Base-by-base conservation (phyloP, 1,140 invertebrate genomes). In the Littorina saxatilis region DNA sequence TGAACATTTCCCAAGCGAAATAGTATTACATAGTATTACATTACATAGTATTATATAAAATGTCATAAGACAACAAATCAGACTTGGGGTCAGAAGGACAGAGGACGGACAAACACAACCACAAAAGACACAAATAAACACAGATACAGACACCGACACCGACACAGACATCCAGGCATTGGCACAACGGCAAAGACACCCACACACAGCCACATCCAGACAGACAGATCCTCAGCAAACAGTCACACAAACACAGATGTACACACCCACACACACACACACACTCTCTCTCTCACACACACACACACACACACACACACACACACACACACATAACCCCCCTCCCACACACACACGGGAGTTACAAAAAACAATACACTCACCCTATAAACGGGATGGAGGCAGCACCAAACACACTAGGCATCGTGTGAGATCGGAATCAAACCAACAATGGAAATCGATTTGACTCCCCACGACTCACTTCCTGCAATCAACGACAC, bases 361-460 rank as follows among this genome's bases (percentile, higher is more conserved):
- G 9, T 61, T 61, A 61, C 9, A 61, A 23, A 61, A 29, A 61
- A 61, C 27, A 23, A 13, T 61, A n/a, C 20, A 27, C 70, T 73
- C 32, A 73, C 70, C 70, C 70, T 27, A 73, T 73, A 17, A 73
- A 73, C n/a, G 70, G 70, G 27, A 17, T 29, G 70, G 70, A 13
- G 32, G 70, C 70, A 1, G 70, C 32, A 1, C 70, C 70, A 32
- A 73, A 50, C 2, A 50, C 70, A 37, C 70, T 73, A 23, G 70
- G 70, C 70, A 73, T 73, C 23, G n/a, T 47, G 32, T 27, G 40
- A 23, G 29, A 2, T 68, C 35, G 11, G 7, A 17, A 63, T 13
- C 17, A n/a, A 17, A 29, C 13, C 27, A 29, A 63, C 58, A 63
- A 9, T 9, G 13, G 27, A 13, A 17, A 9, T 29, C 27, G 27